Evolutionary conservation across 2,888 invertebrate genomes (phyloP).

Genomic region (Amiota mariae): DNA sequence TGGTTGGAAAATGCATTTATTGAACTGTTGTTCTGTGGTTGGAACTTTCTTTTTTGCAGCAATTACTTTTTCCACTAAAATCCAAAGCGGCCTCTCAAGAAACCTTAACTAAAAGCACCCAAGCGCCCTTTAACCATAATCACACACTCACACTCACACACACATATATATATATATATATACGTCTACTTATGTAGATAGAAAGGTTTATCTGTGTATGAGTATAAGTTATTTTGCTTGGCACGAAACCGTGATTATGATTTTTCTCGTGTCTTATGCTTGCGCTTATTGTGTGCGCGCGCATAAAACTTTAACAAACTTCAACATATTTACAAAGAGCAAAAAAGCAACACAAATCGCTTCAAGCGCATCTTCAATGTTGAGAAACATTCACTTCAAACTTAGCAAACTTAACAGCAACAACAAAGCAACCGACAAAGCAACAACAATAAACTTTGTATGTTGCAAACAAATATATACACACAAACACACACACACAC

Average conservation of each 20-base stretch:
- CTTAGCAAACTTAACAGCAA: slow-evolving; percentile 27
- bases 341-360: slow-evolving; percentile 52
- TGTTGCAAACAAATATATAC: neutral
- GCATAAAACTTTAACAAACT: slow-evolving; percentile 2
- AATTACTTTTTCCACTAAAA: no score
- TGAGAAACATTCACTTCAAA: slow-evolving; percentile 28
- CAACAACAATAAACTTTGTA: neutral
- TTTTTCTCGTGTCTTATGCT: slow-evolving; percentile 25
- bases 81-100: neutral
- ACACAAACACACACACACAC: slow-evolving; percentile 1
- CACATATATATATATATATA: neutral
- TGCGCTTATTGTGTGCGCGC: neutral
- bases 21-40: slow-evolving; percentile 22
- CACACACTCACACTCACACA: neutral
- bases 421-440: slow-evolving; percentile 26
- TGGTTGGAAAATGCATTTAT: no score
- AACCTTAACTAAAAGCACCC: neutral
- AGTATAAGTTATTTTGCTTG: neutral
- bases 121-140: slow-evolving; percentile 1
- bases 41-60: slow-evolving; percentile 31
- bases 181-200: neutral
- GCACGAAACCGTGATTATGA: slow-evolving; percentile 29
- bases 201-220: neutral
- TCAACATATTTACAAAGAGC: neutral
- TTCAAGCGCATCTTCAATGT: slow-evolving; percentile 62